Conservation (phyloP, 2,113 vertebrate species). For the Dicentrarchus labrax region DNA sequence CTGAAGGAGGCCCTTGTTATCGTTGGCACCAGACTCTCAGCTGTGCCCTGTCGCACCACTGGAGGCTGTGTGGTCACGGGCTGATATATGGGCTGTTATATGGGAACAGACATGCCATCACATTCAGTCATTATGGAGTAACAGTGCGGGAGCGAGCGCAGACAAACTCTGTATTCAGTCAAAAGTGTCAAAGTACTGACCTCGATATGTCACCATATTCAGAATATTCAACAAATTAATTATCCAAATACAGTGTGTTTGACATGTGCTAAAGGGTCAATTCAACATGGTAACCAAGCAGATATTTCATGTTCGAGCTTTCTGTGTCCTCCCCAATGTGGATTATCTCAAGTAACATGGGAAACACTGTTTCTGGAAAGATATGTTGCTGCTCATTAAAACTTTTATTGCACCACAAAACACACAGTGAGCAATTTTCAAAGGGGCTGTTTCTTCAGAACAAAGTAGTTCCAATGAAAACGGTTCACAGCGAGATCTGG, state of each 20-base stretch:
- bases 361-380: conserved; percentile 18
- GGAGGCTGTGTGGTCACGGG: conserved; percentile 61
- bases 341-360: conserved; percentile 29
- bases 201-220: conserved; percentile 34
- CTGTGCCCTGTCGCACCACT: conserved; percentile 55
- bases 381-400: conserved; percentile 18
- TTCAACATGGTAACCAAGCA: neutral
- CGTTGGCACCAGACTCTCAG: conserved; percentile 63
- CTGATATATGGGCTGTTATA: conserved; percentile 63
- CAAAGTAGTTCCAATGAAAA: conserved; percentile 36
- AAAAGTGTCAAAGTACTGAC: conserved; percentile 34
- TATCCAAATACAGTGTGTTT: neutral
- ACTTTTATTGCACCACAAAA: conserved; percentile 29
- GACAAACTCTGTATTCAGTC: conserved; percentile 35
- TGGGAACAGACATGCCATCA: conserved; percentile 57
- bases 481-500: conserved; percentile 8
- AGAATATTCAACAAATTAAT: conserved; percentile 11
- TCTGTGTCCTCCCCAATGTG: conserved; percentile 10
- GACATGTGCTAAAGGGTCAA: neutral
- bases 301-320: conserved; percentile 11
- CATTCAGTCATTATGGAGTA: conserved; percentile 28
- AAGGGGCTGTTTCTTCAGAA: conserved; percentile 21
- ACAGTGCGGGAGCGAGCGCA: conserved; percentile 18
- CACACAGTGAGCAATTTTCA: conserved; percentile 12
- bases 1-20: conserved; percentile 63